Evolutionary conservation across 2,888 invertebrate genomes (phyloP), one percentile per base, ranked within the genome.

Genomic region (Amorpha juglandis): DNA sequence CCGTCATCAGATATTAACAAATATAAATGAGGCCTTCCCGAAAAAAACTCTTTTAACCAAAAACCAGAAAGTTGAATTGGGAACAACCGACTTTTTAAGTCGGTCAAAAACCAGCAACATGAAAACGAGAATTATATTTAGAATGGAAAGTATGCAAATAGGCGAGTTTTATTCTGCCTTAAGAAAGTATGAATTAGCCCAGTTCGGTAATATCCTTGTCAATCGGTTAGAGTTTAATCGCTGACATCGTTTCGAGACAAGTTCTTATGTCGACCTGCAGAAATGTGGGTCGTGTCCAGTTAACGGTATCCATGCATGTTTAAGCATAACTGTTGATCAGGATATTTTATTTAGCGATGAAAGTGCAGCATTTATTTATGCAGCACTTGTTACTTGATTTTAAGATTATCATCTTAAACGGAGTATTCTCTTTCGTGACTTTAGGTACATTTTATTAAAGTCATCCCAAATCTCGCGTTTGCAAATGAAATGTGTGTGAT

Each of bases 291-390:
- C 81, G 77, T 69, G 67, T 73, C 68, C 76, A 65, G 66, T 63
- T 83, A 86, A 78, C 84, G 84, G 84, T 79, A 77, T 16, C 69
- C 66, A 74, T 79, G 79, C 79, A 81, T 78, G 70, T 78, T 75
- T 74, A 70, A 67, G 70, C 69, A 55, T 78, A 78, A 76, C 76
- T 74, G 78, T 77, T 65, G 42, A 68, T 62, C 67, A 63, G 63
- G 63, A 63, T 38, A 33, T 47, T 62, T 35, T 50, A 50, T 55
- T 16, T 63, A 63, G 12, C 8, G 33, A 63, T 14, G 51, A 63
- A 63, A 63, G 63, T 63, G 63, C 19, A 58, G 50, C 19, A 58
- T 19, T 55, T 14, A 53, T 35, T 38, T 38, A 58, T 19, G 42
- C n/a, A n/a, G n/a, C n/a, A n/a, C n/a, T n/a, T n/a, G n/a, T n/a